Evolutionary conservation across 2,113 vertebrate species (phyloP).

Genomic region (Podiceps cristatus): DNA sequence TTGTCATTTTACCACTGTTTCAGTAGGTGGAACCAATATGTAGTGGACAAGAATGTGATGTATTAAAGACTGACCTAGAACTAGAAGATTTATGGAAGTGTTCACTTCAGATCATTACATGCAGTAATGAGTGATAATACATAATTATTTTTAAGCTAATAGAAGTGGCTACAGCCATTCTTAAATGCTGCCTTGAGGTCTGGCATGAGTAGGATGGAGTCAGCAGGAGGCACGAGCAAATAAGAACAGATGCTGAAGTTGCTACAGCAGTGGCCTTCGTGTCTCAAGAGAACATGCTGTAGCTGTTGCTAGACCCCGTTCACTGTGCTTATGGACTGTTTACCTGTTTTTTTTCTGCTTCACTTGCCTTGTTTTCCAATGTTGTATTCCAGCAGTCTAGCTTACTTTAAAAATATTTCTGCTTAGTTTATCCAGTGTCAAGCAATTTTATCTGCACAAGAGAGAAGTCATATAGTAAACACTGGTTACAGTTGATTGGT

Average conservation of each 20-base stretch:
- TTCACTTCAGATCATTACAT: not conserved
- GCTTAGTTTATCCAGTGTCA: not conserved
- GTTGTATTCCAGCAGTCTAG: not conserved
- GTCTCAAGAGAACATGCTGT: not conserved
- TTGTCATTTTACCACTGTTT: not conserved
- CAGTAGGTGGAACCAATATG: not conserved
- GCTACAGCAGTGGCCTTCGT: not conserved
- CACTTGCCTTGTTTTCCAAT: not conserved
- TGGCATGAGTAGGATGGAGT: not conserved
- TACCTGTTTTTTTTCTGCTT: not conserved
- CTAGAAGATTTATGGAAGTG: not conserved
- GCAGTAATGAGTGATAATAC: not conserved
- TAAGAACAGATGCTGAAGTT: conserved; percentile 6
- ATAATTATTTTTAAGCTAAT: not conserved
- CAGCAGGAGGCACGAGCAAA: not conserved
- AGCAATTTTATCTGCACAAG: not conserved
- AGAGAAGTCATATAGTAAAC: not conserved
- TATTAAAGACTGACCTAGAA: not conserved
- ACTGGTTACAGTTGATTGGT: not conserved
- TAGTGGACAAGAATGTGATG: not conserved
- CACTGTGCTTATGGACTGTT: not conserved
- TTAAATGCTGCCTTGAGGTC: not conserved
- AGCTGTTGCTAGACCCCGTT: not conserved
- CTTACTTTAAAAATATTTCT: not conserved
- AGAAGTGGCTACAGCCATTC: not conserved